phyloP scores from a whole-genome alignment of 2,888 invertebrate species.

The Smittia aterrima region DNA sequence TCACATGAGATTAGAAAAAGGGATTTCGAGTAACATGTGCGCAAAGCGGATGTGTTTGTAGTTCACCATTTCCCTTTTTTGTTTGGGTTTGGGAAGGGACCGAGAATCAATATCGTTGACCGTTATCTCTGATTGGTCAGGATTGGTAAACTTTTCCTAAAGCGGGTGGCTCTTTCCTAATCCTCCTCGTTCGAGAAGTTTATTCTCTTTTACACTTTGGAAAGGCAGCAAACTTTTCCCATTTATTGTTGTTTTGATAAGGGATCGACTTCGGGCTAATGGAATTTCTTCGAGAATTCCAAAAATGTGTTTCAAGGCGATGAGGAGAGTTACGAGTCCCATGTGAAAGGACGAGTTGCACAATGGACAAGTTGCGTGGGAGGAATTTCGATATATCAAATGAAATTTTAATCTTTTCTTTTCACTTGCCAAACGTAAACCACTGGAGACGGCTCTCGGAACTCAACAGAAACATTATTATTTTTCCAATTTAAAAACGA shows the following conservation, averaged over 20 bases:
- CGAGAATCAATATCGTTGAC: constrained; percentile 35
- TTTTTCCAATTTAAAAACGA: not conserved
- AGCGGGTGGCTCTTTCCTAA: not conserved
- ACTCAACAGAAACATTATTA: not conserved
- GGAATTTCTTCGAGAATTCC: constrained; percentile 32
- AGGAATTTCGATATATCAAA: constrained; percentile 33
- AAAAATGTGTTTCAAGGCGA: not conserved
- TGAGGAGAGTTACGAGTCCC: not conserved
- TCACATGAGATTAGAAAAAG: constrained; percentile 31
- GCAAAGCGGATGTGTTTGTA: constrained; percentile 22
- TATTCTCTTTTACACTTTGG: constrained; percentile 15
- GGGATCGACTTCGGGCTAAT: constrained; percentile 39
- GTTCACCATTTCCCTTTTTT: not conserved
- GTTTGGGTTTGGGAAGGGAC: not conserved
- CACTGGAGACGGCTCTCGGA: not conserved
- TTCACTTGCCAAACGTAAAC: not conserved
- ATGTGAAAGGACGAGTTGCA: constrained; percentile 6
- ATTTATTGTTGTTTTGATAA: constrained; percentile 41
- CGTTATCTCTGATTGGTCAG: constrained; percentile 38
- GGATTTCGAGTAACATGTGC: constrained; percentile 32
- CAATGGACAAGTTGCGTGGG: constrained; percentile 35
- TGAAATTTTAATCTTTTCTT: constrained; percentile 13
- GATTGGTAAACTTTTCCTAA: not conserved
- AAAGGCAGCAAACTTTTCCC: constrained; percentile 35
- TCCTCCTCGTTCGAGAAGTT: not conserved